Conservation (phyloP, 2,113 vertebrate species). For the Otolemur garnettii region DNA sequence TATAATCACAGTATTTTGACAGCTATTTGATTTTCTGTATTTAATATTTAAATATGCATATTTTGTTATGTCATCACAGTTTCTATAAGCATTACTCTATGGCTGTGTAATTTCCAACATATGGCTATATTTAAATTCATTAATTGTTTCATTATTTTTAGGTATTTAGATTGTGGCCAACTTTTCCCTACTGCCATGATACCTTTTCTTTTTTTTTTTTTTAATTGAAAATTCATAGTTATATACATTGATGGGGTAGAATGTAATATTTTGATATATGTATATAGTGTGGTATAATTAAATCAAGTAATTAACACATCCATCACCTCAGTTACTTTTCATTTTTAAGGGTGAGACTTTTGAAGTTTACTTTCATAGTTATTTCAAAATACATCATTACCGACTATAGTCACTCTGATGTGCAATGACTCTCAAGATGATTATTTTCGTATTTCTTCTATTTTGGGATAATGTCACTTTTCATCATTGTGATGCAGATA, state of each 20-base stretch:
- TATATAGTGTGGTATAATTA: background rate
- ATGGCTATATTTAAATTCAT: background rate
- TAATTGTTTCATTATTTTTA: constrained; percentile 51
- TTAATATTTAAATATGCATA: constrained; percentile 48
- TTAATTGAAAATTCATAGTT: background rate
- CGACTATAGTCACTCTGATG: background rate
- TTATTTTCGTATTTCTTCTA: constrained; percentile 7
- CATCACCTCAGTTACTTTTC: background rate
- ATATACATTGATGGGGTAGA: background rate
- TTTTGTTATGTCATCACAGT: background rate
- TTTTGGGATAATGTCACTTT: constrained; percentile 37
- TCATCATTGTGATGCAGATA: background rate
- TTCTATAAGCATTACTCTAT: background rate
- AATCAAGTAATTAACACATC: background rate
- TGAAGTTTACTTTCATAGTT: background rate
- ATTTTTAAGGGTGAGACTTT: background rate
- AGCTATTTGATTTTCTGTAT: background rate
- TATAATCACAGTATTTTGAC: background rate
- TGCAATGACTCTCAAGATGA: background rate
- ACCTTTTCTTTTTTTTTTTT: constrained; percentile 9
- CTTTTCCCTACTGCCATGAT: background rate
- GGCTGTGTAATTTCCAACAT: background rate
- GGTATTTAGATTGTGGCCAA: background rate
- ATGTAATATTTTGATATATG: background rate
- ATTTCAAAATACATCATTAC: background rate